A percentile compares a stretch with the other conserved stretches of the same genome.
Conservation (phyloP, 2,797 vertebrate genomes). For the Anomalospiza imberbis region DNA sequence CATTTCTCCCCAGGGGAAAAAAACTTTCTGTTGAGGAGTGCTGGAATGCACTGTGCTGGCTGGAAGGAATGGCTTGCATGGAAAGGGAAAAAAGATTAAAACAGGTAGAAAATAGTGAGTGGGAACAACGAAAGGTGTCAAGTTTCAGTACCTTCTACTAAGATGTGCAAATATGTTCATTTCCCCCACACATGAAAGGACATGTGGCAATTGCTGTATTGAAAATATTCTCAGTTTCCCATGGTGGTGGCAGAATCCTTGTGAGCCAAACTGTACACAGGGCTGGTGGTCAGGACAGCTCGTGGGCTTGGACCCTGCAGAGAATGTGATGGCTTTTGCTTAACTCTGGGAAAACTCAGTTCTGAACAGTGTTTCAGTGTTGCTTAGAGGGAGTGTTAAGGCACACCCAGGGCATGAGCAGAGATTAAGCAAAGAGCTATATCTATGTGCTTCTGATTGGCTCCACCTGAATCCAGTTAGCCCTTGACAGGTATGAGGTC, state of each 20-base stretch:
- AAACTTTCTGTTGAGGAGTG: not conserved
- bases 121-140: not conserved
- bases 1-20: not conserved
- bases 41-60: not conserved
- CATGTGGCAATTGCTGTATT: not conserved
- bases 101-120: not conserved
- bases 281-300: not conserved
- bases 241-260: not conserved
- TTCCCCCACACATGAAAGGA: not conserved
- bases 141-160: not conserved
- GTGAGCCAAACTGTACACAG: not conserved
- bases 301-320: not conserved
- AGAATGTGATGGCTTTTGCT: not conserved
- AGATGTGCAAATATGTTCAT: not conserved
- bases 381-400: not conserved
- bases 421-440: not conserved
- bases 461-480: not conserved
- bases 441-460: not conserved
- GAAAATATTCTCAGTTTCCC: not conserved
- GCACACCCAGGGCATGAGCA: not conserved
- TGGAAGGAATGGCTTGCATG: not conserved
- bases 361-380: not conserved
- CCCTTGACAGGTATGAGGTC: not conserved
- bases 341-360: not conserved
- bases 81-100: not conserved